Evolutionary conservation across 2,888 invertebrate species (phyloP).

Genomic region (Sphaerophoria rueppellii): DNA sequence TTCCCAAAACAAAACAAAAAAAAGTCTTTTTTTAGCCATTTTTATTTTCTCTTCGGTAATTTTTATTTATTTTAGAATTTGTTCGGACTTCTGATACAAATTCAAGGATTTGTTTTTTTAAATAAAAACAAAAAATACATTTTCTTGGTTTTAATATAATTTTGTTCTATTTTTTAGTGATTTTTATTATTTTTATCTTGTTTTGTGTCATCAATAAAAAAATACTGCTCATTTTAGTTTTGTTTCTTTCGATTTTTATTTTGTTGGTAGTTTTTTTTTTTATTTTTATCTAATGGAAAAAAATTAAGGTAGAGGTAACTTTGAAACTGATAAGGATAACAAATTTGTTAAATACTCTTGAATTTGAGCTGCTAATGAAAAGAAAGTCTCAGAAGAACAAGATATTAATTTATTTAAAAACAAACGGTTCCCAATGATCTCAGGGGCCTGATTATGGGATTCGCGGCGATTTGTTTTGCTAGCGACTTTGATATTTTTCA

Average conservation of each 20-base stretch:
- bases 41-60: not conserved
- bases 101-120: conserved; percentile 18
- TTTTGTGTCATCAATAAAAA: conserved; percentile 71
- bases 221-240: conserved; percentile 63
- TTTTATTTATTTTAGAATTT: not conserved
- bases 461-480: too few species aligned
- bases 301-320: not conserved
- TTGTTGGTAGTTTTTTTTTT: not conserved
- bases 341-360: too few species aligned
- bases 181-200: conserved; percentile 59
- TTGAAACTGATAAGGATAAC: too few species aligned
- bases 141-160: conserved; percentile 30
- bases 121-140: conserved; percentile 19
- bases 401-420: too few species aligned
- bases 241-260: conserved; percentile 15
- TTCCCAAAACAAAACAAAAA: conserved; percentile 36
- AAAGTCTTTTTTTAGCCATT: conserved; percentile 20
- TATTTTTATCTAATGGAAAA: not conserved
- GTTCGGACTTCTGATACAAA: too few species aligned
- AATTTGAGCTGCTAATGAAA: too few species aligned
- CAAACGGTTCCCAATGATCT: too few species aligned
- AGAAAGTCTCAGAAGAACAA: too few species aligned
- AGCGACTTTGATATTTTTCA: too few species aligned
- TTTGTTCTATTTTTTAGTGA: conserved; percentile 43
- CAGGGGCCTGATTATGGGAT: too few species aligned